Percentiles rank a stretch among this genome's conserved stretches.
Conservation (phyloP, 2,797 vertebrate genomes). For the Nyctibius grandis region DNA sequence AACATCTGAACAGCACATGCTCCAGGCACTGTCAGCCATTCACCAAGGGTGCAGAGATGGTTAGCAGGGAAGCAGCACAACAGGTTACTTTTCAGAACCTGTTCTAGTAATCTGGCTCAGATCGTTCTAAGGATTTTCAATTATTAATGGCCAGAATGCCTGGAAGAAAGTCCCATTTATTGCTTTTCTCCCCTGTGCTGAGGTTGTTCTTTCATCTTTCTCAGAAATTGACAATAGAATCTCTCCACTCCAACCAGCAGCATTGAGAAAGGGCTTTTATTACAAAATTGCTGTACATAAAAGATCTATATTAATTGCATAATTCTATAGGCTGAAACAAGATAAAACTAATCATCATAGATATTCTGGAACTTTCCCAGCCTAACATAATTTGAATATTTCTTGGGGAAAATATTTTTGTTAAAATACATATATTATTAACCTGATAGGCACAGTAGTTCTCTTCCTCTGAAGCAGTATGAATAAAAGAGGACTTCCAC, state of each 20-base stretch:
- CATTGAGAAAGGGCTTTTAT: not conserved
- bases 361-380: not conserved
- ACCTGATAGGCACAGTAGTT: not conserved
- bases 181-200: not conserved
- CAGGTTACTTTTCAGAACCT: constrained; percentile 27
- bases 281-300: not conserved
- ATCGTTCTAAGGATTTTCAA: not conserved
- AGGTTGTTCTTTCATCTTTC: not conserved
- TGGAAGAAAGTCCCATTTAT: not conserved
- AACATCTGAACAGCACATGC: not conserved
- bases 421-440: not conserved
- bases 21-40: not conserved
- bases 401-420: not conserved
- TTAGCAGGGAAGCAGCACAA: not conserved
- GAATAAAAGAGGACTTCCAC: not conserved
- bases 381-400: not conserved
- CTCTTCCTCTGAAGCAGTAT: not conserved
- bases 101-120: not conserved
- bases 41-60: not conserved
- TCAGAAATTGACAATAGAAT: not conserved
- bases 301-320: not conserved
- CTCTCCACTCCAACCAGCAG: not conserved
- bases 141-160: constrained; percentile 8
- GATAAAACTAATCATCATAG: not conserved
- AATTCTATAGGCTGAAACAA: not conserved